Evolutionary conservation across 2,888 invertebrate genomes (phyloP).

Genomic region (Oxystoma pomonae): DNA sequence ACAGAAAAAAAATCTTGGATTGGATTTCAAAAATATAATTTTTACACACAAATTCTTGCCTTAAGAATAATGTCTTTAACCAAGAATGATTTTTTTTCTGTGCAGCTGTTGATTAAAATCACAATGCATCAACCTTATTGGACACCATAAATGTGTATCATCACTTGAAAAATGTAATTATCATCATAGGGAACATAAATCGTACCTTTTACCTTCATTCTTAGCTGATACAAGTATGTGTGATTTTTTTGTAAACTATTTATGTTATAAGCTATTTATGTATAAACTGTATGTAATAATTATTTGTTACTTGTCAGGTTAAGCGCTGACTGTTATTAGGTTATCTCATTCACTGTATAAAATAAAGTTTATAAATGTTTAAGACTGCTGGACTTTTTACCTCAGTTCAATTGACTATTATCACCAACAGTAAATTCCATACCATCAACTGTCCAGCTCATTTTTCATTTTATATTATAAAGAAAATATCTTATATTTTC

Average conservation of each 20-base stretch:
- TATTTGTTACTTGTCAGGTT: slow-evolving; percentile 40
- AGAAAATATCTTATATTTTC: slow-evolving; percentile 48
- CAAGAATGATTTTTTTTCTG: too few species aligned
- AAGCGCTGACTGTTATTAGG: slow-evolving; percentile 29
- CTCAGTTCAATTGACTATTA: slow-evolving; percentile 25
- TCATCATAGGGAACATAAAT: slow-evolving; percentile 37
- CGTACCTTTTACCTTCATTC: slow-evolving; percentile 44
- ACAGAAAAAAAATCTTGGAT: too few species aligned
- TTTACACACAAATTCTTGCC: too few species aligned
- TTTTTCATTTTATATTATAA: slow-evolving; percentile 34
- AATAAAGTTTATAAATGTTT: slow-evolving; percentile 4
- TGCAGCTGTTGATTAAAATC: too few species aligned
- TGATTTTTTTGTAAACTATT: slow-evolving; percentile 46
- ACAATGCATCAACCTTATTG: too few species aligned
- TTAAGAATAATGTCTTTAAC: too few species aligned
- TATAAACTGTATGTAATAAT: slow-evolving; percentile 44
- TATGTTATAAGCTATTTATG: slow-evolving; percentile 41
- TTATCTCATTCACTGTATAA: slow-evolving; percentile 39
- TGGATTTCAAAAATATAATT: too few species aligned
- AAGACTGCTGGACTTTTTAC: slow-evolving; percentile 37
- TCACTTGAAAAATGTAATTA: slow-evolving; percentile 30
- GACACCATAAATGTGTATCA: slow-evolving; percentile 22
- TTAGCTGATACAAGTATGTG: slow-evolving; percentile 45
- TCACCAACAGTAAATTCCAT: slow-evolving; percentile 12
- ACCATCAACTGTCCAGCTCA: slow-evolving; percentile 35